phyloP scores from a whole-genome alignment of 2,113 vertebrate genomes.

The Lepisosteus osseus region DNA sequence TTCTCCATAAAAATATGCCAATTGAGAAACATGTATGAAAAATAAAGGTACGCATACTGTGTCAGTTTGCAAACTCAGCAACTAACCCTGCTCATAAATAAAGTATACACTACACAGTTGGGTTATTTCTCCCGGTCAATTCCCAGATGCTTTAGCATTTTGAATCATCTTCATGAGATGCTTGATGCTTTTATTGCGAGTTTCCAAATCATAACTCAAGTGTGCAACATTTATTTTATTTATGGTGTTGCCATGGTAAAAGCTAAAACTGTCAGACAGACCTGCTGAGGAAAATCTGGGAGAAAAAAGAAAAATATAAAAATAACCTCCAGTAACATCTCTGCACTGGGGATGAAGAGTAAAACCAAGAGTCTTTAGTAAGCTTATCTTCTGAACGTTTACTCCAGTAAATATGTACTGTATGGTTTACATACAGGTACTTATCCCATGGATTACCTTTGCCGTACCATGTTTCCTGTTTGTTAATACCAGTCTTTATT shows the following conservation, averaged over 20 bases:
- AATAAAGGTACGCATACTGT: constrained; percentile 10
- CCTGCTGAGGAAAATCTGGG: neutral
- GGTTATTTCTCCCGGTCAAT: constrained; percentile 12
- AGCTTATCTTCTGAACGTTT: too few species aligned
- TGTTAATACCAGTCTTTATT: too few species aligned
- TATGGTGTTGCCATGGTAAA: neutral
- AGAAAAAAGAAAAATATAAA: neutral
- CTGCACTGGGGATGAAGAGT: too few species aligned
- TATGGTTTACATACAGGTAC: too few species aligned
- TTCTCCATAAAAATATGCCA: constrained; percentile 3
- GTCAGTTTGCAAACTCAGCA: constrained; percentile 11
- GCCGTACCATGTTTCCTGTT: too few species aligned
- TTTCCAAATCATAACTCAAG: constrained; percentile 12
- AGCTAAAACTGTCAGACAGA: neutral
- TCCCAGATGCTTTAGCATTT: neutral
- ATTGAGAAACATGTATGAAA: constrained; percentile 13
- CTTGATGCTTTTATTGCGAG: constrained; percentile 4
- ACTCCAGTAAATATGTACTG: too few species aligned
- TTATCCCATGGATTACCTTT: too few species aligned
- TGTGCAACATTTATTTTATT: constrained; percentile 4
- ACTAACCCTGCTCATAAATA: neutral
- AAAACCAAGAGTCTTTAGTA: too few species aligned
- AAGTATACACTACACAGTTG: neutral
- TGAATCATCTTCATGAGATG: constrained; percentile 11
- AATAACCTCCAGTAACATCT: too few species aligned